A percentile compares a stretch with the other conserved stretches of the same genome.
Evolutionary conservation across 1,140 invertebrate genomes (phyloP).

Genomic region (fruit fly (Drosophila melanogaster)): Release_6_plus_ISO1_MT NC_004354.4:9852501-9853000

Average conservation of each 20-base stretch:
- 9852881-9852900: slow-evolving; percentile 54
- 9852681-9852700: slow-evolving; percentile 66
- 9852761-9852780: slow-evolving; percentile 53
- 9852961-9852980: not conserved
- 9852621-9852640: slow-evolving; percentile 74
- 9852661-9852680: slow-evolving; percentile 72
- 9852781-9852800: slow-evolving; percentile 15
- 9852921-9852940: slow-evolving; percentile 63
- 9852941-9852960: not conserved
- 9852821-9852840: slow-evolving; percentile 83
- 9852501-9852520: not conserved
- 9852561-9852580: not conserved
- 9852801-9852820: slow-evolving; percentile 37
- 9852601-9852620: slow-evolving; percentile 18
- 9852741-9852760: slow-evolving; percentile 79
- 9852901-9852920: slow-evolving; percentile 68
- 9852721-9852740: slow-evolving; percentile 15
- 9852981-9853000: not conserved
- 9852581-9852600: not conserved
- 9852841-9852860: slow-evolving; percentile 82
- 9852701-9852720: slow-evolving; percentile 45
- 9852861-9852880: slow-evolving; percentile 81
- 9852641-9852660: slow-evolving; percentile 73
- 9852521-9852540: not conserved
- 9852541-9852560: not conserved